These are phyloP conservation scores for Drosophila formosana DNA, from an alignment of 2,888 invertebrate genomes.

Conservation along the genomic window DNA sequence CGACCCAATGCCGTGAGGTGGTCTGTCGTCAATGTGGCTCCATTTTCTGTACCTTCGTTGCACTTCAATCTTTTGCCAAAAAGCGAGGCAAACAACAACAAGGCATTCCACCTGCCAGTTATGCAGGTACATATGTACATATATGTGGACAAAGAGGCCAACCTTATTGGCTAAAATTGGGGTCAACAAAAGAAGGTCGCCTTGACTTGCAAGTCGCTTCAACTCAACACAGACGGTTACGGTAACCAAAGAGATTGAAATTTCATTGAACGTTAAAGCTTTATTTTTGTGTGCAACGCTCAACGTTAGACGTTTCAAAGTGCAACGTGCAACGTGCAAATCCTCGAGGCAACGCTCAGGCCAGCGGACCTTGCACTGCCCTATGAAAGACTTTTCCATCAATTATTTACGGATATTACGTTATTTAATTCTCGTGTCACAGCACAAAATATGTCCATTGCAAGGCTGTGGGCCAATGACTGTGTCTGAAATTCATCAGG, in stretches of 20 bases:
- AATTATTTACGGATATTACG: no score
- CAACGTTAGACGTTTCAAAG: neutral
- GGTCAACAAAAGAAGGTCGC: conserved; percentile 77
- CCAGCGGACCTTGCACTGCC: neutral
- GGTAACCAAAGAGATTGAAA: conserved; percentile 56
- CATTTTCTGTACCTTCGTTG: conserved; percentile 35
- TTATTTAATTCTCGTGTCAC: no score
- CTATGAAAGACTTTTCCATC: conserved; percentile 17
- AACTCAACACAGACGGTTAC: conserved; percentile 24
- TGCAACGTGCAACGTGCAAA: conserved; percentile 23
- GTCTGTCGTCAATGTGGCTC: conserved; percentile 24
- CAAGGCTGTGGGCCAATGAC: no score
- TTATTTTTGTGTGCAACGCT: conserved; percentile 36
- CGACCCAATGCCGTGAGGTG: neutral
- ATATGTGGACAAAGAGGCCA: conserved; percentile 27
- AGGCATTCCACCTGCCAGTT: conserved; percentile 54
- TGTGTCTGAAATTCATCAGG: no score
- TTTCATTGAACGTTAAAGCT: conserved; percentile 73
- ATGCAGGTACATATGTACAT: conserved; percentile 32
- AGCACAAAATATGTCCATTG: no score
- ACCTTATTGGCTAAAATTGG: conserved; percentile 73
- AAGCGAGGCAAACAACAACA: conserved; percentile 31
- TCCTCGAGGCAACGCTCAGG: conserved; percentile 10
- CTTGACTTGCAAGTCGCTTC: conserved; percentile 14
- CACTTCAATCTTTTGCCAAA: conserved; percentile 55